Conservation (phyloP, 2,113 vertebrate species). For the Plotosus lineatus region DNA sequence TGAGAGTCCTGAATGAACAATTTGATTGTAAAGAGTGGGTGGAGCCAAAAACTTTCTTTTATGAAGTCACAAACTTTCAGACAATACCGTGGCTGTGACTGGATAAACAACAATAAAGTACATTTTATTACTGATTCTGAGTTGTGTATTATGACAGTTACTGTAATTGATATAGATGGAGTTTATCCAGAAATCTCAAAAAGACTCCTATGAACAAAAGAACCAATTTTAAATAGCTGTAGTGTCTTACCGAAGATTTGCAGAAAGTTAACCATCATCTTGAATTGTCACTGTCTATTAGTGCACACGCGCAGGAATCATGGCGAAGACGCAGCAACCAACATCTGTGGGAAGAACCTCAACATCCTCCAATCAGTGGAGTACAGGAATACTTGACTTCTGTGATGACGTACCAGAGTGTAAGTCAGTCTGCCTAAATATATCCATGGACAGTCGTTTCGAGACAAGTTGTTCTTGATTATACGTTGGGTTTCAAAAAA, state of each 20-base stretch:
- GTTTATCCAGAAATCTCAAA: background rate
- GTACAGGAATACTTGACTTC: constrained; percentile 68
- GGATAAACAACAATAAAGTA: background rate
- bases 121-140: background rate
- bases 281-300: constrained; percentile 1
- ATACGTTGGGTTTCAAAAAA: too few relatives aligned
- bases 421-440: constrained; percentile 46
- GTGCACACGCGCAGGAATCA: constrained; percentile 8
- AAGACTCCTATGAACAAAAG: too few relatives aligned
- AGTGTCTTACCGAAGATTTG: background rate
- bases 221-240: background rate
- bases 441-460: background rate
- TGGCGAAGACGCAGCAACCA: constrained; percentile 56
- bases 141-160: background rate
- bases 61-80: background rate
- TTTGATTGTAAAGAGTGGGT: background rate
- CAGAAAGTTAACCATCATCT: background rate
- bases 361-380: constrained; percentile 57
- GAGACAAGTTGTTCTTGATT: too few relatives aligned
- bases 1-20: too few relatives aligned
- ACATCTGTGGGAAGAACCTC: constrained; percentile 19
- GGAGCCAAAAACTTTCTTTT: background rate
- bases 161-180: background rate
- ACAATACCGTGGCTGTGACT: background rate
- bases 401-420: constrained; percentile 57